Percentiles rank a stretch among this genome's conserved stretches.
Evolutionary conservation across 2,888 invertebrate species (phyloP).

Genomic region (Andrena praecox): DNA sequence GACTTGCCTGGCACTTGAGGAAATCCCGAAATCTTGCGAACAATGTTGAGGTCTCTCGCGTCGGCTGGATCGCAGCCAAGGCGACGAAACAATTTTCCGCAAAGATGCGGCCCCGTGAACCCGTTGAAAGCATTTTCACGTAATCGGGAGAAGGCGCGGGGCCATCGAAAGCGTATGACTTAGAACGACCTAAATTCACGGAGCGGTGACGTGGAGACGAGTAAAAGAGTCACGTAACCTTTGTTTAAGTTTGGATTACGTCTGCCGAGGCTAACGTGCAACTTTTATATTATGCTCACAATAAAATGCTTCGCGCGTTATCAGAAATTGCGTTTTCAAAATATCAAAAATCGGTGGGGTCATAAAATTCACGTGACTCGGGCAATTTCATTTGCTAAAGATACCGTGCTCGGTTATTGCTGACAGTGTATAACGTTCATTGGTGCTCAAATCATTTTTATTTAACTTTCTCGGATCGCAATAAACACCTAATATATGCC

Average conservation of each 20-base stretch:
- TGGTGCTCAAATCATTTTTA: no score
- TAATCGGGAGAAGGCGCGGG: constrained; percentile 41
- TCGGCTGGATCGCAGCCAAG: constrained; percentile 53
- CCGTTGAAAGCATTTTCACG: constrained; percentile 50
- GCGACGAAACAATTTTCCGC: constrained; percentile 55
- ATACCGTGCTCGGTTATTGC: not conserved
- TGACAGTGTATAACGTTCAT: not conserved
- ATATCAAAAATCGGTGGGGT: not conserved
- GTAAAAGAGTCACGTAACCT: not conserved
- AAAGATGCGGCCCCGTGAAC: constrained; percentile 29
- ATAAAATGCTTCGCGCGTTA: not conserved
- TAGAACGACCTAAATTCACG: not conserved
- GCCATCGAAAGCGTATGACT: not conserved
- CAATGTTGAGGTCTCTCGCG: constrained; percentile 23
- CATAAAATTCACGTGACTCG: not conserved
- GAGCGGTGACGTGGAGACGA: not conserved
- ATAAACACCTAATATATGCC: no score
- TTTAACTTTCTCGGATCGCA: no score
- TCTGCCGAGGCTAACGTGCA: not conserved
- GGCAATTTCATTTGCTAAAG: not conserved
- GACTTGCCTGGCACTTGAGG: not conserved
- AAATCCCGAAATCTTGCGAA: constrained; percentile 28
- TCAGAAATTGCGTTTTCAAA: constrained; percentile 1
- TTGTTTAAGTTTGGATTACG: constrained; percentile 1
- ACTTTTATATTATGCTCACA: not conserved